Conservation (phyloP, 1,140 invertebrate species). For the Zaprionus lachaisei region DNA sequence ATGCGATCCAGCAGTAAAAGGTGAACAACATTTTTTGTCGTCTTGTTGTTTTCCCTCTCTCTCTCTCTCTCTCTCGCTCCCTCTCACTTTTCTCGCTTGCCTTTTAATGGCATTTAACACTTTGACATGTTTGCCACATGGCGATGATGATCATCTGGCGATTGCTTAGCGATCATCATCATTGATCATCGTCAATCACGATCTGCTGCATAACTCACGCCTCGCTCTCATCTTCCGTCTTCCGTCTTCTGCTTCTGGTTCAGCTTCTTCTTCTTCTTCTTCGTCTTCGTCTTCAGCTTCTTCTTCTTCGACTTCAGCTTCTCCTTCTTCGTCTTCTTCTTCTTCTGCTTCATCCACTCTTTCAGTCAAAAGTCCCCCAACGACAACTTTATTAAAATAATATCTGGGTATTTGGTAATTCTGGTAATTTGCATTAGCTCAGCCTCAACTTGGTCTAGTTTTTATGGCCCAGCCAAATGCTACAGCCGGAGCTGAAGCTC, state of each 20-base stretch:
- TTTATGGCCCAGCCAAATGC: constrained; percentile 50
- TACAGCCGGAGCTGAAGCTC: constrained; percentile 44
- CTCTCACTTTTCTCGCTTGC: constrained; percentile 39
- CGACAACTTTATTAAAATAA: constrained; percentile 65
- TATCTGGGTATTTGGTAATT: constrained; percentile 25
- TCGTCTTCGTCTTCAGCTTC: constrained; percentile 1
- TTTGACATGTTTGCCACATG: constrained; percentile 66
- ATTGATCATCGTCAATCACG: constrained; percentile 17
- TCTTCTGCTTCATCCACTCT: neutral
- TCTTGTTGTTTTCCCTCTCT: neutral
- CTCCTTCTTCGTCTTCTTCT: neutral
- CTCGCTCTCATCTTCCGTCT: constrained; percentile 29
- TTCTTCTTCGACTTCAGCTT: neutral
- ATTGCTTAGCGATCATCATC: constrained; percentile 14
- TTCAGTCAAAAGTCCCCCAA: neutral
- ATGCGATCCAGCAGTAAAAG: constrained; percentile 54
- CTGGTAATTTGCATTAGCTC: constrained; percentile 57
- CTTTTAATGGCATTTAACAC: constrained; percentile 65
- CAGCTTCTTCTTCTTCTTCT: neutral
- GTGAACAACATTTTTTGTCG: constrained; percentile 75
- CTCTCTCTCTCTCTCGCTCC: constrained; percentile 10
- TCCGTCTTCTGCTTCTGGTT: constrained; percentile 16
- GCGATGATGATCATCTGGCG: constrained; percentile 13
- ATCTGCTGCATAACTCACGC: constrained; percentile 46
- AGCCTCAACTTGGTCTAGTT: constrained; percentile 57